phyloP scores from a whole-genome alignment of 2,888 invertebrate species.

The Meiosimyza decipiens region DNA sequence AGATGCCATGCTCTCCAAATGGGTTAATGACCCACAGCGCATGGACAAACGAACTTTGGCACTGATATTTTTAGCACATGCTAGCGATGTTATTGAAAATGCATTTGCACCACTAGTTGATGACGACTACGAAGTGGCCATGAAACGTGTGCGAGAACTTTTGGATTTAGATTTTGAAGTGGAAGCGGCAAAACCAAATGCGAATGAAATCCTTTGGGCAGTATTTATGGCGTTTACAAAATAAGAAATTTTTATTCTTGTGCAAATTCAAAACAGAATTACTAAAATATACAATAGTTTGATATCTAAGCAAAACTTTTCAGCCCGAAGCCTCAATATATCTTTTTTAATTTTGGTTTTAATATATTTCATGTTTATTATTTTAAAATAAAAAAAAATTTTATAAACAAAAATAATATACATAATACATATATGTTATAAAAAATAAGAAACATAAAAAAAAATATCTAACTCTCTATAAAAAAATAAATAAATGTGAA shows the following conservation, averaged over 20 bases:
- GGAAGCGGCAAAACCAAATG: conserved; percentile 91
- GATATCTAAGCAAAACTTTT: not conserved
- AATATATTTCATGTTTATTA: conserved; percentile 38
- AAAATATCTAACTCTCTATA: conserved; percentile 15
- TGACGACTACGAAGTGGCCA: conserved; percentile 98
- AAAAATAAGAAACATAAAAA: conserved; percentile 25
- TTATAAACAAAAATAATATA: conserved; percentile 26
- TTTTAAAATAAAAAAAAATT: conserved; percentile 38
- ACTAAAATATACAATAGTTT: conserved; percentile 16
- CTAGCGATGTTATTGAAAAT: conserved; percentile 98
- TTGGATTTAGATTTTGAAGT: conserved; percentile 97
- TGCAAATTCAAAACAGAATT: conserved; percentile 2
- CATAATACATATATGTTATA: conserved; percentile 13
- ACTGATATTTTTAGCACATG: conserved; percentile 94
- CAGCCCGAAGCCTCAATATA: conserved; percentile 22
- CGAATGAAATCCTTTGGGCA: conserved; percentile 97
- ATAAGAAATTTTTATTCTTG: conserved; percentile 70
- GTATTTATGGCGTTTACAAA: conserved; percentile 98
- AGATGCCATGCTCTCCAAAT: conserved; percentile 94
- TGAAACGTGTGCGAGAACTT: conserved; percentile 94
- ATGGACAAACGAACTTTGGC: conserved; percentile 96
- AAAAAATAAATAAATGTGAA: conserved; percentile 24
- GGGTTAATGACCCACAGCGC: conserved; percentile 97
- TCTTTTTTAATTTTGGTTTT: conserved; percentile 38
- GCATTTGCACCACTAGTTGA: conserved; percentile 97